Percentiles rank a stretch among this genome's conserved stretches.
Conservation (phyloP, 1,140 invertebrate species). For the Micrasema minimum region DNA sequence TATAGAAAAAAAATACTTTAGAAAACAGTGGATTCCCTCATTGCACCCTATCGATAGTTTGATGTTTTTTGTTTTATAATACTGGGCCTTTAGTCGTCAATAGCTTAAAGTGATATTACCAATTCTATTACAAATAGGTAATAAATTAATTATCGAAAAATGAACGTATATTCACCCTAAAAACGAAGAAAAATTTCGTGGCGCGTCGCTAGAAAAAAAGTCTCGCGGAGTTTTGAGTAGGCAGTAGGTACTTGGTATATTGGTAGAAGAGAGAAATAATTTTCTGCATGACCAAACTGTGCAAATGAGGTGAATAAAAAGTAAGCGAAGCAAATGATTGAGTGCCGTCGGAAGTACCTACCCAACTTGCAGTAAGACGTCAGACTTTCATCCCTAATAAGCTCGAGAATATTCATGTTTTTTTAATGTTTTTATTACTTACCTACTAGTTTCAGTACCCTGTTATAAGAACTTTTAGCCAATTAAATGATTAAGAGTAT, state of each 20-base stretch:
- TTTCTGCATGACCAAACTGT: conserved; percentile 66
- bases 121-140: no score
- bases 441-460: no score
- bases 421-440: neutral
- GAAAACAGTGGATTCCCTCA: no score
- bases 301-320: conserved; percentile 66
- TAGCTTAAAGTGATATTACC: no score
- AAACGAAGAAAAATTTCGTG: conserved; percentile 42
- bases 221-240: conserved; percentile 5
- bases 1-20: no score
- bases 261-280: conserved; percentile 64
- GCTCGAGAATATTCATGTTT: conserved; percentile 45
- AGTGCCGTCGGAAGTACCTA: conserved; percentile 56
- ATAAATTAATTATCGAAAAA: no score
- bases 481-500: no score
- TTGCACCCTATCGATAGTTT: no score
- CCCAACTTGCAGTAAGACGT: conserved; percentile 47
- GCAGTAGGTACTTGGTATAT: no score
- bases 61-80: no score
- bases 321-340: conserved; percentile 66
- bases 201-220: conserved; percentile 44
- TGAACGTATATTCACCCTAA: conserved; percentile 3
- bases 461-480: no score
- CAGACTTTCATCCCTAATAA: conserved; percentile 41
- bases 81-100: no score